Conservation (phyloP, 1,140 invertebrate species). For the Aporrectodea caliginosa region DNA sequence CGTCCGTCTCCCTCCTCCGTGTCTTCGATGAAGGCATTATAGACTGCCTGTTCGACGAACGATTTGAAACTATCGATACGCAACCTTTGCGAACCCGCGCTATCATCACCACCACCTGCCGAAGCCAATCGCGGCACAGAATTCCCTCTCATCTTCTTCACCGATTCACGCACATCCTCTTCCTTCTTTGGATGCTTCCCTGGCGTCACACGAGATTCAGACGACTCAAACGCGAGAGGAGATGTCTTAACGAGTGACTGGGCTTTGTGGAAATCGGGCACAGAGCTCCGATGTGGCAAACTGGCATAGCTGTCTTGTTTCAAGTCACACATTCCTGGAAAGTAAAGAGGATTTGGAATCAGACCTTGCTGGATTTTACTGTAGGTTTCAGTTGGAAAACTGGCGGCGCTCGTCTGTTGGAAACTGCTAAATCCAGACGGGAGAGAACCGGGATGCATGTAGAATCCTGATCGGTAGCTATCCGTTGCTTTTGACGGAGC, state of each 20-base stretch:
- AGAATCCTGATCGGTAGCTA: too few species aligned
- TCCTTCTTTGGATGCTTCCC: neutral
- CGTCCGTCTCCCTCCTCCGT: too few species aligned
- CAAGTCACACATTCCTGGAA: too few species aligned
- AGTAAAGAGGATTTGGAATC: neutral
- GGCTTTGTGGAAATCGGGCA: neutral
- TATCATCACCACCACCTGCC: neutral
- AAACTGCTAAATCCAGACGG: neutral
- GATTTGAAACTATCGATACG: conserved; percentile 52
- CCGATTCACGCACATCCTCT: neutral
- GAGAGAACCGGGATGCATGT: neutral
- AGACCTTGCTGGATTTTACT: neutral
- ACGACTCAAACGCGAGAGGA: too few species aligned
- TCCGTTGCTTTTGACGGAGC: too few species aligned
- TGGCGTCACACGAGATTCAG: too few species aligned
- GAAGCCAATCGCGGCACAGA: neutral
- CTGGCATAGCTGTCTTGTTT: too few species aligned
- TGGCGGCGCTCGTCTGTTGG: neutral
- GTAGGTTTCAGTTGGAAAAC: neutral
- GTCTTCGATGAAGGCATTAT: conserved; percentile 51
- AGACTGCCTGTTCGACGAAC: conserved; percentile 55
- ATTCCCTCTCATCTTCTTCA: neutral
- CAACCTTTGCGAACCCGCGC: neutral
- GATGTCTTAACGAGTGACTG: neutral
- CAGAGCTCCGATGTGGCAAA: neutral